These are phyloP conservation scores for Actinopyga echinites DNA, from an alignment of 53 echinoderm and acorn worm species.

Conservation along the genomic window DNA sequence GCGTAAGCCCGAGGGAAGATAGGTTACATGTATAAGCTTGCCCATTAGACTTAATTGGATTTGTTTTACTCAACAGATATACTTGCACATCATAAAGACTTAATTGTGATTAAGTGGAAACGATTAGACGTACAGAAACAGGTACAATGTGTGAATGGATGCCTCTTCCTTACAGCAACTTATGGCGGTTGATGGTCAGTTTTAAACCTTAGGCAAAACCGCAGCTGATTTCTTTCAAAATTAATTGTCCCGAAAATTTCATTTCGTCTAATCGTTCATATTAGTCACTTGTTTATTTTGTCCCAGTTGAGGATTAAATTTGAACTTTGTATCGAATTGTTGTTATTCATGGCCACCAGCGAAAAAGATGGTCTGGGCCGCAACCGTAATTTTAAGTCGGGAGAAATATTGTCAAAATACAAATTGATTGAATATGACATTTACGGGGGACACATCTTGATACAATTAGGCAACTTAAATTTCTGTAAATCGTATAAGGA, in stretches of 20 bases:
- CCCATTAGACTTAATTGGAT: slow-evolving; percentile 40
- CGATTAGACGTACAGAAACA: neutral
- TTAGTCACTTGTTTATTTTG: slow-evolving; percentile 26
- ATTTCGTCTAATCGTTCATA: slow-evolving; percentile 7
- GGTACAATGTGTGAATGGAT: neutral
- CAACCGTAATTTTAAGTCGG: too few relatives aligned
- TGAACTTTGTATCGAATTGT: too few relatives aligned
- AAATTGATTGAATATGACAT: too few relatives aligned
- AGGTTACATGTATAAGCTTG: slow-evolving; percentile 27
- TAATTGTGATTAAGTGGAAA: slow-evolving; percentile 40
- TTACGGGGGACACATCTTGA: too few relatives aligned
- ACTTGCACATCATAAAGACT: neutral
- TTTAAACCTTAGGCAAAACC: neutral
- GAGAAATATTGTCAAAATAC: too few relatives aligned
- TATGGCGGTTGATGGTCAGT: slow-evolving; percentile 7
- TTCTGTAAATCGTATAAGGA: too few relatives aligned
- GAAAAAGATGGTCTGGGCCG: too few relatives aligned
- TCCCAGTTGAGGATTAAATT: too few relatives aligned
- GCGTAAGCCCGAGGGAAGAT: slow-evolving; percentile 19
- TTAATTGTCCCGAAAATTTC: slow-evolving; percentile 42
- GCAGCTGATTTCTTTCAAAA: slow-evolving; percentile 15
- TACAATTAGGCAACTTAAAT: too few relatives aligned
- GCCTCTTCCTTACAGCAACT: neutral
- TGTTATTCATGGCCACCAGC: too few relatives aligned
- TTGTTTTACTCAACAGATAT: neutral